Conservation (phyloP, 2,888 invertebrate species). For the Andrena haemorrhoa region DNA sequence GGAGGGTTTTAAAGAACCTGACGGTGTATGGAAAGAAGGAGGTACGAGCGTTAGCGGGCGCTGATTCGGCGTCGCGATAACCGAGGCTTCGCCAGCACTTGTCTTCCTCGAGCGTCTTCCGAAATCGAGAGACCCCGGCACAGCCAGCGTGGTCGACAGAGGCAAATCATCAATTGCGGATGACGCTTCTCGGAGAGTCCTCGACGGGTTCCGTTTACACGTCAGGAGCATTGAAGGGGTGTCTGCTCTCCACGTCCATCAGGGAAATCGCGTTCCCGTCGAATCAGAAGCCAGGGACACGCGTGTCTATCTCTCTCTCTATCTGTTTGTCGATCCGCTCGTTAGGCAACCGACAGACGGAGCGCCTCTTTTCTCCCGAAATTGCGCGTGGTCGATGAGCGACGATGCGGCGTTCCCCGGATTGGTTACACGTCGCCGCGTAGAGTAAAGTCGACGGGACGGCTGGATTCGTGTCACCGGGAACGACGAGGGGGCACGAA, state of each 20-base stretch:
- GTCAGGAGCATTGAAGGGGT: conserved; percentile 47
- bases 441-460: conserved; percentile 35
- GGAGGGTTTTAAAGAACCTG: no score
- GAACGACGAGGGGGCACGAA: conserved; percentile 21
- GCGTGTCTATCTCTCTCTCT: background rate
- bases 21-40: no score
- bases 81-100: background rate
- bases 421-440: background rate
- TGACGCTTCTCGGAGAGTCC: conserved; percentile 39
- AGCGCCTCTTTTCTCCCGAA: conserved; percentile 8
- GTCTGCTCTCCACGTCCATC: conserved; percentile 55
- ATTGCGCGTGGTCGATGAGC: conserved; percentile 2
- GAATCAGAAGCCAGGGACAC: conserved; percentile 23
- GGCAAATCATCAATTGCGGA: conserved; percentile 38
- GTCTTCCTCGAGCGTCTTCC: background rate
- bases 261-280: conserved; percentile 28
- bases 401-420: background rate
- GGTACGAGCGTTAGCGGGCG: no score
- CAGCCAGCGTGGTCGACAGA: conserved; percentile 18
- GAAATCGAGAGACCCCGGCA: background rate
- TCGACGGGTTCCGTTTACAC: conserved; percentile 55
- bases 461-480: conserved; percentile 47
- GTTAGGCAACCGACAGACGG: conserved; percentile 8
- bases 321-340: conserved; percentile 24
- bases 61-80: background rate